Evolutionary conservation across 2,113 vertebrate species (phyloP), one percentile per base, ranked within the genome.

Genomic region (Rattus norvegicus): DNA sequence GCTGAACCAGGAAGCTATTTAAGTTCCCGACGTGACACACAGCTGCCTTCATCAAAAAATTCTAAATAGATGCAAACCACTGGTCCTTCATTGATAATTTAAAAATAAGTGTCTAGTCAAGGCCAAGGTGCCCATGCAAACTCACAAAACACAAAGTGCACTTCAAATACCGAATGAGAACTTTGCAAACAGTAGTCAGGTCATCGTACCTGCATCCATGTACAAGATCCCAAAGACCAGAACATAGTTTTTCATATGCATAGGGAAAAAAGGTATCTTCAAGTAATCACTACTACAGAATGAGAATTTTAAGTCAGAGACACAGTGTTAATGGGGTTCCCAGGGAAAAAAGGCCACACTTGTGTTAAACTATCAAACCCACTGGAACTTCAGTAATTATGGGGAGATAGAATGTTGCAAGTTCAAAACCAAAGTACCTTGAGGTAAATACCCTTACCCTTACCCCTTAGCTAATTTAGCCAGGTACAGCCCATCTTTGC

Each of bases 121-220:
- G 39, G 5, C 30, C 61, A 80, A n/a, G 33, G 4, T 12, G 75
- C 93, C 75, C 75, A 1, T 30, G 16, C 10, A 75, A 73, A 93
- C 12, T 77, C 61, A 87, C 49, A 91, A 95, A 94, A 65, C 36
- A 85, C 8, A 76, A 90, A 20, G 24, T 36, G 0, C 2, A 69
- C 19, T 85, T 95, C 83, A 28, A 93, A 95, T 79, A 77, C 19
- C 85, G 59, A 90, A 19, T 56, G 72, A 96, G 80, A 90, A 75
- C 61, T 11, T 65, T 84, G 49, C 30, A 73, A n/a, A 80, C 9
- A n/a, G 26, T 3, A 93, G 13, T 91, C 49, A 91, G 94, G 52
- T 76, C 87, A 81, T 5, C 20, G 8, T 9, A 79, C 12, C 30
- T 61, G n/a, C 4, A 97, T 36, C 47, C 20, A 91, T 11, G 76